These are phyloP conservation scores for Drosophila ironensis DNA, from an alignment of 1,140 invertebrate species.

Conservation along the genomic window DNA sequence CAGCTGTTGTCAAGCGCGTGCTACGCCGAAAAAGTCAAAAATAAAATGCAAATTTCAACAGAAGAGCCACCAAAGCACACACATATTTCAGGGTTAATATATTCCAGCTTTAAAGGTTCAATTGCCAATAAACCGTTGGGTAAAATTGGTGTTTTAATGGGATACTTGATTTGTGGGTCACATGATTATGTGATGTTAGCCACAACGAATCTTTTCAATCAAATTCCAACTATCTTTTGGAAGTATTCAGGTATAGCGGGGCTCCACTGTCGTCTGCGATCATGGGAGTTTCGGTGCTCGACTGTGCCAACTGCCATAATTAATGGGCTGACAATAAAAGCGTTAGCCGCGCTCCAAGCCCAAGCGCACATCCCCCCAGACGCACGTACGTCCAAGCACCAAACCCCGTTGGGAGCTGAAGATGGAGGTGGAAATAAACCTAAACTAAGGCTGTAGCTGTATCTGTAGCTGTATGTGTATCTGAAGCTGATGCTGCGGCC, in stretches of 20 bases:
- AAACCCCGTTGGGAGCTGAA: no score
- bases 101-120: no score
- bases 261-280: background rate
- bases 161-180: no score
- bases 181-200: no score
- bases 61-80: constrained; percentile 1
- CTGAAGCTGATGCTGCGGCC: background rate
- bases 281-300: constrained; percentile 32
- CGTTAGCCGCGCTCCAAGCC: constrained; percentile 4
- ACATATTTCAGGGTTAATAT: no score
- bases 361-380: constrained; percentile 8
- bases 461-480: no score
- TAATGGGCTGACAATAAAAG: constrained; percentile 34
- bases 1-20: constrained; percentile 55
- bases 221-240: background rate
- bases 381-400: constrained; percentile 4
- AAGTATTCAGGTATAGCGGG: no score
- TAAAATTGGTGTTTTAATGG: no score
- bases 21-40: constrained; percentile 9
- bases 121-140: no score
- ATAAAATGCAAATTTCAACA: constrained; percentile 18
- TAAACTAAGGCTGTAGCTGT: no score
- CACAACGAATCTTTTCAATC: no score
- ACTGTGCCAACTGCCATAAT: constrained; percentile 49
- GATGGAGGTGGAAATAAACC: background rate